A percentile compares a stretch with the other conserved stretches of the same genome.
Evolutionary conservation across 2,113 vertebrate genomes (phyloP).

Genomic region (Hypocryptadius cinnamomeus): DNA sequence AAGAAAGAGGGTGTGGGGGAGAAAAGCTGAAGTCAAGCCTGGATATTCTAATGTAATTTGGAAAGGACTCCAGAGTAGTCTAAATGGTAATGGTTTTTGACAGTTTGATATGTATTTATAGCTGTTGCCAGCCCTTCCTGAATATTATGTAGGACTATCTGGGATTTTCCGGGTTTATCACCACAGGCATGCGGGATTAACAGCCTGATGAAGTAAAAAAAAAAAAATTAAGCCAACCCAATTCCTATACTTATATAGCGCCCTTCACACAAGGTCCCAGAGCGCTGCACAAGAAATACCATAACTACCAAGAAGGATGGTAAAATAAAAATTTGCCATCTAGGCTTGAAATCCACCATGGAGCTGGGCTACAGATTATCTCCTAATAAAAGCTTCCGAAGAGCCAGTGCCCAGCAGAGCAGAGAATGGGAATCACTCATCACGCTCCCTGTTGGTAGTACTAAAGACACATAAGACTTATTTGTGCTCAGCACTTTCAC

Average conservation of each 20-base stretch:
- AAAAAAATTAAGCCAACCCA: slow-evolving; percentile 61
- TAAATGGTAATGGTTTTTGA: slow-evolving; percentile 79
- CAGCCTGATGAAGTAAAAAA: slow-evolving; percentile 75
- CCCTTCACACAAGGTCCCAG: slow-evolving; percentile 36
- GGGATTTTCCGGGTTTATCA: slow-evolving; percentile 83
- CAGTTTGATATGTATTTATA: slow-evolving; percentile 78
- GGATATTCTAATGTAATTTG: slow-evolving; percentile 54
- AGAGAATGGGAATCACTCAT: not conserved
- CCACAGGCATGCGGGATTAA: slow-evolving; percentile 78
- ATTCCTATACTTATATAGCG: not conserved
- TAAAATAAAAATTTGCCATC: not conserved
- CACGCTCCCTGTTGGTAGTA: fast-evolving
- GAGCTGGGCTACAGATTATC: not conserved
- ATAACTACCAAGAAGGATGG: not conserved
- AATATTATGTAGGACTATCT: slow-evolving; percentile 79
- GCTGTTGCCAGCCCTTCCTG: slow-evolving; percentile 71
- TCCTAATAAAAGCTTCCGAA: not conserved
- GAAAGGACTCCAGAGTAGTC: slow-evolving; percentile 63
- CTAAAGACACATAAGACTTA: not conserved
- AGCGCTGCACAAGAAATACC: not conserved
- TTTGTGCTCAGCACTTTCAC: not conserved
- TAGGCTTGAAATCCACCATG: not conserved
- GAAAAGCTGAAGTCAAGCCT: slow-evolving; percentile 6
- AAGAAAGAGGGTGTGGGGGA: not conserved
- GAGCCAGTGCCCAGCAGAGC: not conserved